phyloP scores from a whole-genome alignment of 1,140 invertebrate species.

The Bombus huntii region DNA sequence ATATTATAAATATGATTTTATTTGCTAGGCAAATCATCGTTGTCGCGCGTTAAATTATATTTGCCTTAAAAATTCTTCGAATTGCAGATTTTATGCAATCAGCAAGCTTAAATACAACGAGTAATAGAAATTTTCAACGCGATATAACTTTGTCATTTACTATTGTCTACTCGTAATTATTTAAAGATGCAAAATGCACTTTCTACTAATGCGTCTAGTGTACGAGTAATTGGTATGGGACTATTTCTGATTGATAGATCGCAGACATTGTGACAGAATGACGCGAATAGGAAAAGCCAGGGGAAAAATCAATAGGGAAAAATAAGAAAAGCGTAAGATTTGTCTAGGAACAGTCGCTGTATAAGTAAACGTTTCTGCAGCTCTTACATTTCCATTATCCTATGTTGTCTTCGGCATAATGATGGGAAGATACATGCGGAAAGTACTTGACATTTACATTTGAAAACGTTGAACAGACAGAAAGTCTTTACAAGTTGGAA shows the following conservation, averaged over 20 bases:
- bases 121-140: too few relatives aligned
- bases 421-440: constrained; percentile 10
- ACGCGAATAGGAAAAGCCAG: background rate
- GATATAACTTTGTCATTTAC: too few relatives aligned
- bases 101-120: too few relatives aligned
- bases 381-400: constrained; percentile 21
- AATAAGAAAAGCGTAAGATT: background rate
- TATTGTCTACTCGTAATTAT: too few relatives aligned
- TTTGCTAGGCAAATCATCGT: too few relatives aligned
- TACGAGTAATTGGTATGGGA: too few relatives aligned
- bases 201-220: too few relatives aligned
- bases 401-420: constrained; percentile 7
- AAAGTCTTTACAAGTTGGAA: background rate
- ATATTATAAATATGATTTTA: background rate
- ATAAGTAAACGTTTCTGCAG: background rate
- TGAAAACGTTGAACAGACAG: constrained; percentile 23
- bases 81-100: too few relatives aligned
- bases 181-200: too few relatives aligned
- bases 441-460: constrained; percentile 11
- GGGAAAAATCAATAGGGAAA: background rate
- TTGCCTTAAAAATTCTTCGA: too few relatives aligned
- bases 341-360: background rate
- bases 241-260: background rate
- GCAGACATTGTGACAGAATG: too few relatives aligned
- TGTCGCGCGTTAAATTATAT: too few relatives aligned